These are phyloP conservation scores for Plestiodon gilberti DNA, from an alignment of 2,113 vertebrate genomes.

Conservation along the genomic window DNA sequence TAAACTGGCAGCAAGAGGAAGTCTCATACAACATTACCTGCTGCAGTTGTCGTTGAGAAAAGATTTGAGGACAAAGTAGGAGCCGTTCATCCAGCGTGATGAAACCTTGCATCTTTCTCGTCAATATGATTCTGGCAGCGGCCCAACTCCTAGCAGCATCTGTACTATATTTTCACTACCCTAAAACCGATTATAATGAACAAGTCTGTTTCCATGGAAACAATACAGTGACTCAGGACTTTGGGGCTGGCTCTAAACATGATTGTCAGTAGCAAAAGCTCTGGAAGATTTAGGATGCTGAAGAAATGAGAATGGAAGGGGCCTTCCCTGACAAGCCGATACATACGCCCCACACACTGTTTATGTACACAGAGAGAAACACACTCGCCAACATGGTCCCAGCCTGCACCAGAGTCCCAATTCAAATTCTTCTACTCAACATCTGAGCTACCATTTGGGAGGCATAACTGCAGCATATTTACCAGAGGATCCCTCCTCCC, in stretches of 20 bases:
- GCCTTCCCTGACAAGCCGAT: fast-evolving
- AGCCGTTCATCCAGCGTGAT: not conserved
- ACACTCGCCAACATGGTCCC: not conserved
- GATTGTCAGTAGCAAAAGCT: constrained; percentile 69
- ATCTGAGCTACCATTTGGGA: constrained; percentile 20
- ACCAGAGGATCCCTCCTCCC: not conserved
- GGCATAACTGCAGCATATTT: constrained; percentile 3
- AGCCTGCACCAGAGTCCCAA: fast-evolving
- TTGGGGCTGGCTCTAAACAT: constrained; percentile 79
- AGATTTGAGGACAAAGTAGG: not conserved
- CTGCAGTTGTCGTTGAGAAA: not conserved
- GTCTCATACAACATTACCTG: not conserved
- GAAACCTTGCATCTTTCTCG: not conserved
- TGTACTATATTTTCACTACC: constrained; percentile 61
- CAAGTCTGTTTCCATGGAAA: constrained; percentile 83
- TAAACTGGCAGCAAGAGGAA: not conserved
- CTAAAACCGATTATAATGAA: constrained; percentile 71
- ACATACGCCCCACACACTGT: not conserved
- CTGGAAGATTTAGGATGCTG: constrained; percentile 40
- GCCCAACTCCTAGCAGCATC: constrained; percentile 49
- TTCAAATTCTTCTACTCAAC: constrained; percentile 35
- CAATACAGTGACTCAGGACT: constrained; percentile 84
- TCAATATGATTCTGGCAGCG: constrained; percentile 6
- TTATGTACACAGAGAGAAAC: fast-evolving
- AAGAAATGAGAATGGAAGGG: constrained; percentile 43